Evolutionary conservation across 2,888 invertebrate species (phyloP).

Genomic region (Diploptera punctata): DNA sequence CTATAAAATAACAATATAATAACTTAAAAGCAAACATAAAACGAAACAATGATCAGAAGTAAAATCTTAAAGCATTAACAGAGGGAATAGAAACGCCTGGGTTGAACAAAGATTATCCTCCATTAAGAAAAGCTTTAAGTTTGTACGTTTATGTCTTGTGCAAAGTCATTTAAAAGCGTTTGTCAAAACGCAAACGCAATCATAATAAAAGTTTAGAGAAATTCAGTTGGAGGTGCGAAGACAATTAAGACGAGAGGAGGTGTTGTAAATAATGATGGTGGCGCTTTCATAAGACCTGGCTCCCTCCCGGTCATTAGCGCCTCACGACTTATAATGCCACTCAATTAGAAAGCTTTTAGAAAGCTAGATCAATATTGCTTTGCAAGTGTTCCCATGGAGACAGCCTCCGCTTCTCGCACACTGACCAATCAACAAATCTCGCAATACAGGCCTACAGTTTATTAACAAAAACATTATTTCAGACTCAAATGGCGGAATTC

Average conservation of each 20-base stretch:
- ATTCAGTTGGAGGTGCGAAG: neutral
- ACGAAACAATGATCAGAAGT: no score
- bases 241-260: constrained; percentile 6
- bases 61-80: no score
- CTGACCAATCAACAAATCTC: no score
- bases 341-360: constrained; percentile 19
- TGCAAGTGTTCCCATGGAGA: constrained; percentile 8
- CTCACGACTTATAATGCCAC: constrained; percentile 11
- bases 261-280: constrained; percentile 14
- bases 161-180: constrained; percentile 6
- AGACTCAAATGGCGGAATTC: no score
- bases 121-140: no score
- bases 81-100: no score
- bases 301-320: constrained; percentile 1
- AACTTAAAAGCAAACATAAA: no score
- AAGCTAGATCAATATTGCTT: neutral
- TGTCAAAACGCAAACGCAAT: constrained; percentile 16
- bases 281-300: constrained; percentile 11
- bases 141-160: no score
- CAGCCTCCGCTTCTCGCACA: neutral
- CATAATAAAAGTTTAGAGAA: neutral
- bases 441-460: no score
- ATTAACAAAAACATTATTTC: no score
- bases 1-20: no score
- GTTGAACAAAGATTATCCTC: no score